phyloP scores from a whole-genome alignment of 1,140 invertebrate genomes.

The Plutomurus gul region DNA sequence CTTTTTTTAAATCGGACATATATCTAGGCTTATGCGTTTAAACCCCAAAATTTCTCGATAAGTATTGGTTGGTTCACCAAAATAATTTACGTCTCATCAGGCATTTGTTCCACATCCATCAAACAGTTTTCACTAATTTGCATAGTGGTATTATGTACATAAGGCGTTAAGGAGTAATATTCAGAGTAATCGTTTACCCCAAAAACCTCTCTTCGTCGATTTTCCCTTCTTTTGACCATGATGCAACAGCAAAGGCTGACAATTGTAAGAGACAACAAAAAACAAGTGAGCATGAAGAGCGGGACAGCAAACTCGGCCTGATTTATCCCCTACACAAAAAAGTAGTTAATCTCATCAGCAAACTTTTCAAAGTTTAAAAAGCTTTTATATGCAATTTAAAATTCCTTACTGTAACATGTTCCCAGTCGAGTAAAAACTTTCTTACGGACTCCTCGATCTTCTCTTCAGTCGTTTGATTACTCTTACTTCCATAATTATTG shows the following conservation, averaged over 20 bases:
- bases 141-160: neutral
- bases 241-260: constrained; percentile 48
- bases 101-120: no score
- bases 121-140: neutral
- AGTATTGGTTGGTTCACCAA: no score
- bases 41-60: no score
- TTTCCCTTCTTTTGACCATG: constrained; percentile 44
- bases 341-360: neutral
- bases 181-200: constrained; percentile 30
- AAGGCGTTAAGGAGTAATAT: neutral
- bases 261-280: constrained; percentile 31
- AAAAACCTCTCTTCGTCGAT: constrained; percentile 41
- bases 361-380: no score
- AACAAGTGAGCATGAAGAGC: constrained; percentile 45
- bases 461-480: neutral
- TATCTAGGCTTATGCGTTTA: no score
- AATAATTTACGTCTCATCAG: no score
- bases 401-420: constrained; percentile 30
- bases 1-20: no score
- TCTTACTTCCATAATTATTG: neutral
- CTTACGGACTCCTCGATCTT: neutral
- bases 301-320: constrained; percentile 46
- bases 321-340: constrained; percentile 35
- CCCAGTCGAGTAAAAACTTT: neutral
- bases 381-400: neutral